Conservation (phyloP, 2,113 vertebrate genomes). For the Odontophorus gujanensis region DNA sequence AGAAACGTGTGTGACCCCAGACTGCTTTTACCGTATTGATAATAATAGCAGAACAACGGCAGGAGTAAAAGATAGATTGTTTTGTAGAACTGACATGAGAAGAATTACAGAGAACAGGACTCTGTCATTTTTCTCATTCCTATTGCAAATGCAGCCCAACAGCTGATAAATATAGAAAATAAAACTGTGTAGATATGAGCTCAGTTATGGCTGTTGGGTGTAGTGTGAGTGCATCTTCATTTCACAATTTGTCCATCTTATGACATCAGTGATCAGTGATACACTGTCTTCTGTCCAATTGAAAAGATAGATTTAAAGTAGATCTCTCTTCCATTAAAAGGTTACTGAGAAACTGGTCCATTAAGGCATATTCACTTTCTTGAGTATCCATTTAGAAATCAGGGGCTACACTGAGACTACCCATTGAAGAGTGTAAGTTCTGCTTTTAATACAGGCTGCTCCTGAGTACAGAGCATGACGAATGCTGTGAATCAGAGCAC, state of each 20-base stretch:
- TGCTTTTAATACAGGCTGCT: neutral
- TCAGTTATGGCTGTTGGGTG: neutral
- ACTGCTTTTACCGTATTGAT: neutral
- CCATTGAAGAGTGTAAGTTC: neutral
- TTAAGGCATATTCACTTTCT: conserved; percentile 2
- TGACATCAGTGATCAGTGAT: neutral
- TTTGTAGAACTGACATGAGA: conserved; percentile 28
- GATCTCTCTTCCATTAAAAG: neutral
- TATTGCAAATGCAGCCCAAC: neutral
- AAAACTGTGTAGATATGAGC: neutral
- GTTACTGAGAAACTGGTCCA: neutral
- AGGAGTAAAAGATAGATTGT: conserved; percentile 22
- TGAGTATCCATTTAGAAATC: conserved; percentile 27
- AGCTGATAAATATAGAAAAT: neutral
- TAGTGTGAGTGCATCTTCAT: neutral
- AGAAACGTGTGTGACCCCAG: neutral
- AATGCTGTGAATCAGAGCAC: neutral
- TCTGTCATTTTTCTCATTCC: neutral
- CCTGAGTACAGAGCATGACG: neutral
- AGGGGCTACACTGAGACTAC: neutral
- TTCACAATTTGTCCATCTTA: neutral
- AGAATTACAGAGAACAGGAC: neutral
- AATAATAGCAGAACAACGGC: conserved; percentile 33
- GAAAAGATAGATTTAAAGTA: neutral
- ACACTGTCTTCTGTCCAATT: neutral